Conservation (phyloP, 1,140 invertebrate species). For the Apis laboriosa region DNA sequence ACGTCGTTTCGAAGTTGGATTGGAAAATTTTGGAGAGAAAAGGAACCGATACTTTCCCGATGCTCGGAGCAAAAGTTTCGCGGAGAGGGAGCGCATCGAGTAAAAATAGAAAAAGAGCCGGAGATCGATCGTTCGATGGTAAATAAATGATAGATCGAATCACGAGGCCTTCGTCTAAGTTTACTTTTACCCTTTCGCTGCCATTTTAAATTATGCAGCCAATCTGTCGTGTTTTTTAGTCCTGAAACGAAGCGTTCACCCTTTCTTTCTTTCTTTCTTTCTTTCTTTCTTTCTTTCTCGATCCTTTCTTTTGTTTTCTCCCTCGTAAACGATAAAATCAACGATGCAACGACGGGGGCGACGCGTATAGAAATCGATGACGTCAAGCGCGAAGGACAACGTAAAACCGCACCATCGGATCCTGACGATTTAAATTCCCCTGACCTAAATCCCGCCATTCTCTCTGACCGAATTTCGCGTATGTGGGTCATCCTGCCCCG, state of each 20-base stretch:
- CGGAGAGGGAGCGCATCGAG: background rate
- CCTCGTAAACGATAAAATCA: background rate
- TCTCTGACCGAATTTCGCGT: conserved; percentile 30
- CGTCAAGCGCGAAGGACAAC: conserved; percentile 35
- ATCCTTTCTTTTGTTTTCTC: too few relatives aligned
- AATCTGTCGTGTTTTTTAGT: background rate
- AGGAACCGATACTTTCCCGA: background rate
- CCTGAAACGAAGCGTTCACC: background rate
- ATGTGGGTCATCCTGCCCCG: conserved; percentile 24
- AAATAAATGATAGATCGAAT: conserved; percentile 28
- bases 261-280: background rate
- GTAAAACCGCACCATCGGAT: conserved; percentile 15
- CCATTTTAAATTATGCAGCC: conserved; percentile 4
- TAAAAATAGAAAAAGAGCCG: background rate
- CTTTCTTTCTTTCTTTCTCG: too few relatives aligned
- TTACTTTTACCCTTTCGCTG: background rate
- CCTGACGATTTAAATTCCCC: conserved; percentile 26
- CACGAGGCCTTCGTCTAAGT: background rate
- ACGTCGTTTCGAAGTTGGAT: too few relatives aligned
- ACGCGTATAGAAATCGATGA: conserved; percentile 27
- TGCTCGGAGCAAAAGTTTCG: background rate
- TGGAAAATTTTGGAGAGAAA: background rate
- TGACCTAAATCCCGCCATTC: conserved; percentile 34
- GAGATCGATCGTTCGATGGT: conserved; percentile 11
- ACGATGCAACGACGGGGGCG: background rate